Evolutionary conservation across 1,140 invertebrate genomes (phyloP).

Genomic region (Drosophila nigrodunni): DNA sequence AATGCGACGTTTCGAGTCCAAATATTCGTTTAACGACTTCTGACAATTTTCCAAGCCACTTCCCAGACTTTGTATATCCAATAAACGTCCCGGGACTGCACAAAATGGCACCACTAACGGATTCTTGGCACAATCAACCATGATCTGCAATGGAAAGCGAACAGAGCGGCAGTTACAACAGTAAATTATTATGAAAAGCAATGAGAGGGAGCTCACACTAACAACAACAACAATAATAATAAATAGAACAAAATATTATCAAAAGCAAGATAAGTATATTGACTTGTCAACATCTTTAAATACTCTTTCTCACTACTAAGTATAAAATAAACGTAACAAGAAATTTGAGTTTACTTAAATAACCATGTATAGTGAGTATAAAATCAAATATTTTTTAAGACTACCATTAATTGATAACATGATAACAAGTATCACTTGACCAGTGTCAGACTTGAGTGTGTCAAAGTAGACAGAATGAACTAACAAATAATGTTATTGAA

Average conservation of each 20-base stretch:
- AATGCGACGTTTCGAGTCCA: constrained; percentile 93
- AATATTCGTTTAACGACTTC: constrained; percentile 95
- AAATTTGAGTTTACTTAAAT: not conserved
- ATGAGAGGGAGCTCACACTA: constrained; percentile 43
- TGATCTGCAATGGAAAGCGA: constrained; percentile 87
- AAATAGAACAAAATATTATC: constrained; percentile 19
- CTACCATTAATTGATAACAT: not conserved
- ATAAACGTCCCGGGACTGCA: constrained; percentile 88
- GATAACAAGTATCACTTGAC: not conserved
- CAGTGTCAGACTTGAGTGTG: not conserved
- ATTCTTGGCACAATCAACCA: constrained; percentile 91
- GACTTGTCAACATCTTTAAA: not conserved
- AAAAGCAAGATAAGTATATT: constrained; percentile 24
- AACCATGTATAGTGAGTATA: too few species aligned
- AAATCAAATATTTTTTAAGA: too few species aligned
- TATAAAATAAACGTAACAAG: not conserved
- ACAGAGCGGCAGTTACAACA: constrained; percentile 50
- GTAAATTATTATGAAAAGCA: constrained; percentile 78
- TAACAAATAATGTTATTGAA: constrained; percentile 19
- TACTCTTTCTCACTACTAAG: not conserved
- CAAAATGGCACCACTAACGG: constrained; percentile 92
- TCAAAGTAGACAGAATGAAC: not conserved
- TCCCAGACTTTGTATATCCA: constrained; percentile 91
- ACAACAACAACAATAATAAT: constrained; percentile 31
- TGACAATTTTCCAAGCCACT: constrained; percentile 93